These are phyloP conservation scores for Lycophotia porphyrea DNA, from an alignment of 2,888 invertebrate genomes.

Conservation along the genomic window DNA sequence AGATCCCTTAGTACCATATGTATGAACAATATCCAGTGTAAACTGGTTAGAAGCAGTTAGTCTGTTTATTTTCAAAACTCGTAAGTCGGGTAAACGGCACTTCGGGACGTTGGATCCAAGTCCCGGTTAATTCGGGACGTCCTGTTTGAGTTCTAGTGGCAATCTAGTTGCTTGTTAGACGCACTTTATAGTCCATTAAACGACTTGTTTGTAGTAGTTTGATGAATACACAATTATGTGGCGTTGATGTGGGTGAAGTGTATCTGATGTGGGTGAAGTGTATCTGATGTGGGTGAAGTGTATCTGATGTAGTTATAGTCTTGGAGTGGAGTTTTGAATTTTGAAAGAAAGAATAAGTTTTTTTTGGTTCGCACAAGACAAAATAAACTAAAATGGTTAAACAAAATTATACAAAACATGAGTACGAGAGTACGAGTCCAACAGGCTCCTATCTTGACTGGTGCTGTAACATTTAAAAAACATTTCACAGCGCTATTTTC, in stretches of 20 bases:
- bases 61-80: conserved; percentile 50
- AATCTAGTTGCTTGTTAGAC: conserved; percentile 10
- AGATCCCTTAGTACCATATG: conserved; percentile 2
- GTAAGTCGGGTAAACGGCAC: conserved; percentile 21
- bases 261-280: conserved; percentile 20
- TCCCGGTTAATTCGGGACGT: conserved; percentile 16
- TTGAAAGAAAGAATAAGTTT: no score
- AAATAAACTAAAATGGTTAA: no score
- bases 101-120: conserved; percentile 15
- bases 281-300: conserved; percentile 20
- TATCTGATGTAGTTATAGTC: not conserved
- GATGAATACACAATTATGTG: conserved; percentile 30
- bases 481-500: no score
- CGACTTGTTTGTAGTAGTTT: conserved; percentile 41
- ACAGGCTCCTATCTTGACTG: no score
- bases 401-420: no score
- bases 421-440: no score
- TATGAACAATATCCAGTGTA: conserved; percentile 37
- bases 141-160: conserved; percentile 34
- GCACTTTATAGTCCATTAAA: conserved; percentile 39
- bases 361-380: no score
- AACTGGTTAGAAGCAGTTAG: conserved; percentile 35
- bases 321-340: not conserved
- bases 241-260: conserved; percentile 25
- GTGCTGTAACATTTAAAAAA: no score